These are phyloP conservation scores for Anthoptus insignis DNA, from an alignment of 2,888 invertebrate species.

Conservation along the genomic window DNA sequence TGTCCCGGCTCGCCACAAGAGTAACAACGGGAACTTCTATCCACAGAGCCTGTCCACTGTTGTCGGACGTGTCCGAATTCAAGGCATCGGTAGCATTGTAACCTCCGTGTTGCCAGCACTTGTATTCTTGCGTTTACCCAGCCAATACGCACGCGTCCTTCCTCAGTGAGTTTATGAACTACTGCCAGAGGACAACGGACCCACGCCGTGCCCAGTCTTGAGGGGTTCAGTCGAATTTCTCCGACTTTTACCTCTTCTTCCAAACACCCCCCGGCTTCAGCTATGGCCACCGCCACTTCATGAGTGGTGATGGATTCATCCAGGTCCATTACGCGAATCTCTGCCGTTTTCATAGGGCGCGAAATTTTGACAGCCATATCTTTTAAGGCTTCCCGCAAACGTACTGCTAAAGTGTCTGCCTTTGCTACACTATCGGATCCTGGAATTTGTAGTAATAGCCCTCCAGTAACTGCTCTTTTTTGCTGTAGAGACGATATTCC, in stretches of 20 bases:
- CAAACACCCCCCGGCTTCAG: constrained; percentile 24
- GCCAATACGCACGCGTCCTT: not conserved
- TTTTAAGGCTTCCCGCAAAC: constrained; percentile 14
- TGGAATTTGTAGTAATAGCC: constrained; percentile 24
- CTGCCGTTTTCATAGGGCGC: constrained; percentile 30
- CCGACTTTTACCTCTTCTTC: not conserved
- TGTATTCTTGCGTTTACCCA: not conserved
- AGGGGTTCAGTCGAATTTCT: not conserved
- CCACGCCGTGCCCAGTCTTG: not conserved
- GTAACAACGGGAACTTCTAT: constrained; percentile 39
- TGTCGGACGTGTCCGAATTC: constrained; percentile 41
- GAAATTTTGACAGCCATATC: constrained; percentile 16
- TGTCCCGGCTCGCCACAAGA: constrained; percentile 38
- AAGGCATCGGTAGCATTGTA: constrained; percentile 42
- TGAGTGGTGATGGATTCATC: constrained; percentile 27
- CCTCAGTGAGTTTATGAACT: not conserved
- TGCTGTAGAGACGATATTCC: too few relatives aligned
- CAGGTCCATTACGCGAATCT: constrained; percentile 27
- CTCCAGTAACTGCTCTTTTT: constrained; percentile 27
- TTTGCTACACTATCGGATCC: not conserved
- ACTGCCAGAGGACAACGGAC: not conserved
- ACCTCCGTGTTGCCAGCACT: not conserved
- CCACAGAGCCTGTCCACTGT: constrained; percentile 19
- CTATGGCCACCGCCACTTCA: constrained; percentile 28
- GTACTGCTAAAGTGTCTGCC: constrained; percentile 15